phyloP scores from a whole-genome alignment of 2,888 invertebrate genomes.

The Epinotia demarniana region DNA sequence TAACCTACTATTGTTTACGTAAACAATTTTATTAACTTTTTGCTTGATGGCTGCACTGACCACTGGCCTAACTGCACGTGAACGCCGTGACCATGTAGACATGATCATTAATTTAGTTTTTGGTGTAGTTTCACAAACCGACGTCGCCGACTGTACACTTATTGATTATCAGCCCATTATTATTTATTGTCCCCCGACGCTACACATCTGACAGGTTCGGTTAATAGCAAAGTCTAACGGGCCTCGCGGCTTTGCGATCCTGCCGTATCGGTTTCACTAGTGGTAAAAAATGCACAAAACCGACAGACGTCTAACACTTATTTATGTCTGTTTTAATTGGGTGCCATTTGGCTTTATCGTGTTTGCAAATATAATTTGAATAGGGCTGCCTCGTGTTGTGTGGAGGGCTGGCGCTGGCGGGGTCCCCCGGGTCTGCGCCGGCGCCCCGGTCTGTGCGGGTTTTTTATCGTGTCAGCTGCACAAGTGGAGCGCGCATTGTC shows the following conservation, averaged over 20 bases:
- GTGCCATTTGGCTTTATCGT: slow-evolving; percentile 44
- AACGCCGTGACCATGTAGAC: not conserved
- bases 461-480: slow-evolving; percentile 78
- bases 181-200: slow-evolving; percentile 42
- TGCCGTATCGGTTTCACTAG: slow-evolving; percentile 15
- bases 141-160: slow-evolving; percentile 22
- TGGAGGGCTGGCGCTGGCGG: slow-evolving; percentile 29
- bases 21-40: not conserved
- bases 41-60: not conserved
- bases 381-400: slow-evolving; percentile 22
- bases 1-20: too few relatives aligned
- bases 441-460: slow-evolving; percentile 57
- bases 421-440: slow-evolving; percentile 45
- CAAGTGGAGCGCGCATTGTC: slow-evolving; percentile 73
- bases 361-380: slow-evolving; percentile 42
- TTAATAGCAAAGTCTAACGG: slow-evolving; percentile 44
- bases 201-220: slow-evolving; percentile 40
- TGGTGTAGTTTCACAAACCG: not conserved
- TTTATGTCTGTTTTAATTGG: slow-evolving; percentile 40
- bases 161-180: slow-evolving; percentile 41
- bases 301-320: slow-evolving; percentile 41
- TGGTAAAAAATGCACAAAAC: slow-evolving; percentile 22
- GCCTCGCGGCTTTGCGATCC: slow-evolving; percentile 23
- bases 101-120: not conserved
- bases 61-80: not conserved